Conservation (phyloP, 1,140 invertebrate genomes). For the Mya arenaria region DNA sequence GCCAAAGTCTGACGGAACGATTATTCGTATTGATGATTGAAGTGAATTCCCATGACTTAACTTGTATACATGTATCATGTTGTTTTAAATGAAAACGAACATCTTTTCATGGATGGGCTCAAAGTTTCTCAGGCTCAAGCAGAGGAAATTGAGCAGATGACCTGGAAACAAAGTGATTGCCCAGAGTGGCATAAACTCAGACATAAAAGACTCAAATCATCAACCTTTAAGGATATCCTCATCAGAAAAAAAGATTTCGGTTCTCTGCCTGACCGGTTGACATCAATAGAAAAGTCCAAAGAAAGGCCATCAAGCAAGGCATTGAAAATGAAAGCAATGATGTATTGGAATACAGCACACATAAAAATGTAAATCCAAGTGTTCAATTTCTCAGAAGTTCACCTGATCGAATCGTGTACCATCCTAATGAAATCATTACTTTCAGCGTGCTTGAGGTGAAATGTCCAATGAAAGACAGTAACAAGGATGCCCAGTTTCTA, state of each 20-base stretch:
- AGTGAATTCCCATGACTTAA: not conserved
- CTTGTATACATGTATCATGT: not conserved
- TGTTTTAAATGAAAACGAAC: not conserved
- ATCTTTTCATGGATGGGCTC: not conserved
- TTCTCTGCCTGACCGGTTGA: not conserved
- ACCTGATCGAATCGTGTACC: slow-evolving; percentile 8
- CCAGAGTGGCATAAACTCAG: slow-evolving; percentile 5
- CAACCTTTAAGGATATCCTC: slow-evolving; percentile 1
- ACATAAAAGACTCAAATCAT: not conserved
- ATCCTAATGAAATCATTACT: slow-evolving; percentile 1
- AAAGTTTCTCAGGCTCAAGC: not conserved
- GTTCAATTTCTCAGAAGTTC: not conserved
- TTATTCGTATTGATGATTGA: not conserved
- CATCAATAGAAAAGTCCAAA: not conserved
- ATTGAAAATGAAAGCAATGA: slow-evolving; percentile 13
- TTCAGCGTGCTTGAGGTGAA: slow-evolving; percentile 10
- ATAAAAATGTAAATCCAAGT: slow-evolving; percentile 16
- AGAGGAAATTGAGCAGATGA: not conserved
- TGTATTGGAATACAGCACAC: slow-evolving; percentile 2
- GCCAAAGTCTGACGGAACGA: not conserved
- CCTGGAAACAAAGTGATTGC: not conserved
- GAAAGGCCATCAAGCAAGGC: slow-evolving; percentile 1
- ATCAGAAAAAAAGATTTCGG: not conserved
- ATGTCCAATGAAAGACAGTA: not conserved
- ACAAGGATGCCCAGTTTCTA: not conserved